Percentiles rank a stretch among this genome's conserved stretches.
phyloP scores from a whole-genome alignment of 2,888 invertebrate genomes.

The Harpalus rubripes region DNA sequence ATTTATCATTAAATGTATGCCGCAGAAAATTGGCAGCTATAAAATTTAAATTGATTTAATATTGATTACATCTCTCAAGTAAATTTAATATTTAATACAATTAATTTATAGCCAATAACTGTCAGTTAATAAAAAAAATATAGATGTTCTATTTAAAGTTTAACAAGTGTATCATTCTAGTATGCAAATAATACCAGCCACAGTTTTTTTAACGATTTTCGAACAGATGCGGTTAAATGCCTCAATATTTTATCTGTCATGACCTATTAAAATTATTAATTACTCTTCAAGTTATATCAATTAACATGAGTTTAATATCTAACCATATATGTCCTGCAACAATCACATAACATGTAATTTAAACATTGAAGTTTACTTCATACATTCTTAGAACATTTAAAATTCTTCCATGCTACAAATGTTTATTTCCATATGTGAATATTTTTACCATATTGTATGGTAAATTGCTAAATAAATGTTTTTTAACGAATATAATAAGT shows the following conservation, averaged over 20 bases:
- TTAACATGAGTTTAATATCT: slow-evolving; percentile 21
- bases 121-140: slow-evolving; percentile 56
- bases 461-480: too few relatives aligned
- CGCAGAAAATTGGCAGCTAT: slow-evolving; percentile 4
- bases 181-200: slow-evolving; percentile 57
- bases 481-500: too few relatives aligned
- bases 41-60: slow-evolving; percentile 51
- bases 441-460: too few relatives aligned
- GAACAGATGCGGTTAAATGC: slow-evolving; percentile 41
- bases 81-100: slow-evolving; percentile 53
- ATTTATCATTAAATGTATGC: slow-evolving; percentile 19
- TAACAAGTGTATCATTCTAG: slow-evolving; percentile 52
- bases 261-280: slow-evolving; percentile 52
- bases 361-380: slow-evolving; percentile 6
- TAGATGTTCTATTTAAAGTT: slow-evolving; percentile 48
- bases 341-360: slow-evolving; percentile 1
- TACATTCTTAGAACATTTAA: neutral
- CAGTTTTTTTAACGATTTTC: slow-evolving; percentile 35
- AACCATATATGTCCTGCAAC: neutral
- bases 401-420: neutral
- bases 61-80: slow-evolving; percentile 35
- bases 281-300: slow-evolving; percentile 46
- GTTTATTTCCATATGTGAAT: too few relatives aligned
- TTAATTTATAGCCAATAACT: slow-evolving; percentile 59
- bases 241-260: slow-evolving; percentile 51